Conservation (phyloP, 1,140 invertebrate genomes). For the Psix sp. region DNA sequence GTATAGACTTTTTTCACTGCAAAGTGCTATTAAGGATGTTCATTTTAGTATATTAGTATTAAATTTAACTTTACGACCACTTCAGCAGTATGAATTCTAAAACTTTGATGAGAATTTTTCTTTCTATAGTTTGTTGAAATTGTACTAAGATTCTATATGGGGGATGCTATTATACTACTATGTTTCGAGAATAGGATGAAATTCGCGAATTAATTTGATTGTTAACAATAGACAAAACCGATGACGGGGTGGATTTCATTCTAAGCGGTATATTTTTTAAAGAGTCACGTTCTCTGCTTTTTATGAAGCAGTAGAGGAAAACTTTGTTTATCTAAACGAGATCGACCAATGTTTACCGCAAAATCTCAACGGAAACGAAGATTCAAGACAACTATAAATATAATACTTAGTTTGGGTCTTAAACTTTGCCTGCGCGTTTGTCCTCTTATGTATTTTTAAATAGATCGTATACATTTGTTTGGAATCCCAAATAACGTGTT, state of each 20-base stretch:
- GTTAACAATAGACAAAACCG: no score
- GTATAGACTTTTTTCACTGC: no score
- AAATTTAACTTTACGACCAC: no score
- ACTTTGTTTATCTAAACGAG: conserved; percentile 50
- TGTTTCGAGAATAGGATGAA: no score
- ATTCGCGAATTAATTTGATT: no score
- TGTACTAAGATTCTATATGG: no score
- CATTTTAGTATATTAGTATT: no score
- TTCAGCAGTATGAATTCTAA: no score
- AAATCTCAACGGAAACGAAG: conserved; percentile 38
- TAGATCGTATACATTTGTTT: conserved; percentile 5
- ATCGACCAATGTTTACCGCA: conserved; percentile 41
- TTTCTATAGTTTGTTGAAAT: no score
- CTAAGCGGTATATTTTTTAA: conserved; percentile 42
- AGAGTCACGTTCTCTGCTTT: conserved; percentile 52
- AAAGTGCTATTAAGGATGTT: no score
- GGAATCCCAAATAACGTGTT: neutral
- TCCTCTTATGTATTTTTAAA: conserved; percentile 30
- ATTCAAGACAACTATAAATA: conserved; percentile 34
- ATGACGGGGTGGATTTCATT: conserved; percentile 41
- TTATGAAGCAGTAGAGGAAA: conserved; percentile 32
- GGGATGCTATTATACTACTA: no score
- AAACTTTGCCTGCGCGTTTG: conserved; percentile 26
- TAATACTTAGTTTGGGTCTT: conserved; percentile 38
- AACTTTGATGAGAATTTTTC: no score